Base-by-base conservation (phyloP, 2,888 invertebrate species). In the Lasioglossum morio region DNA sequence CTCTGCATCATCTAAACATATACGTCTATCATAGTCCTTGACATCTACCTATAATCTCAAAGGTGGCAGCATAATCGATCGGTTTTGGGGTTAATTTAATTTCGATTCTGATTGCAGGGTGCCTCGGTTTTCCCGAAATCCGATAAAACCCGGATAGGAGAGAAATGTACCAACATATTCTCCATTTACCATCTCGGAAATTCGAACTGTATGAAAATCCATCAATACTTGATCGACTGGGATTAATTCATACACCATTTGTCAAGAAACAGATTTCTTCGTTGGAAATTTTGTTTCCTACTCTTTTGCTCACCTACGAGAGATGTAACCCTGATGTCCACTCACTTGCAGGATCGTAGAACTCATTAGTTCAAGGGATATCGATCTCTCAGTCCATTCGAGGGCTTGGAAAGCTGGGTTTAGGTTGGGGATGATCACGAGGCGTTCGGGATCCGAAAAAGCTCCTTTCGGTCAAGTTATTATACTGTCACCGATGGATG, bases 401-500 rank as follows among this genome's bases (percentile, higher is more conserved):
- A 4, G 53, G 53, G 8, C 1, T 53, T 3, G 1, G 8, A 3
- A 23, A 10, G 53, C 53, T 0, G 10, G 10, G 23, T 53, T 53
- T 53, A 3, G 53, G 53, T 53, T 23, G 23, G 23, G 57, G n/a
- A 57, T n/a, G n/a, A 60, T 27, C 57, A 3, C n/a, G 48, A n/a
- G 57, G 4, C 23, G 10, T 23, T 48, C 16, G 48, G 27, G 12
- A n/a, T n/a, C 27, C 40, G n/a, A 16, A 43, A 72, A 75, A 63
- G n/a, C 23, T 40, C 30, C 34, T 73, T 46, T 27, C 30, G 27
- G 12, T 40, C 63, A 40, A 48, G 60, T 74, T 77, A 81, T 84
- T 77, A 74, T 75, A 23, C 77, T 82, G 63, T 74, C 82, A 75
- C 69, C 30, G 72, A 40, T 60, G 40, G 63, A 66, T 72, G 63